Evolutionary conservation across 2,113 vertebrate species (phyloP).

Genomic region (Mola mola): DNA sequence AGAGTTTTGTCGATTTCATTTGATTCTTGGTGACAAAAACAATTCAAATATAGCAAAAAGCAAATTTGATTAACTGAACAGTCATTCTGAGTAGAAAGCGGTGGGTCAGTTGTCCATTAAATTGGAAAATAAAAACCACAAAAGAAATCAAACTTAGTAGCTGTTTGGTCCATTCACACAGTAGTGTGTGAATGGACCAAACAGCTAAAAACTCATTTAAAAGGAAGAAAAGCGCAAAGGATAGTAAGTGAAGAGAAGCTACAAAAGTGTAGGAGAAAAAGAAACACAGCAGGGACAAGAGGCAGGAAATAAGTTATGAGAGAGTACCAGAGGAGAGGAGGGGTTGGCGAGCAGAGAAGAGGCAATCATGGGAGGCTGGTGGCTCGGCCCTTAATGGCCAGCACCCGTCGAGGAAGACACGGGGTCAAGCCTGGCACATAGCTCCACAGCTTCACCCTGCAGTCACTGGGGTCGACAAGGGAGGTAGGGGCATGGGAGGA

Average conservation of each 20-base stretch:
- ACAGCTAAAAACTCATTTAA: neutral
- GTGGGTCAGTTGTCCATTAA: too few species aligned
- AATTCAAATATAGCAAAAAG: too few species aligned
- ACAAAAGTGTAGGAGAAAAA: neutral
- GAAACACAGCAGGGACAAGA: constrained; percentile 44
- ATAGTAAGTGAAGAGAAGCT: too few species aligned
- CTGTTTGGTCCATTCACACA: too few species aligned
- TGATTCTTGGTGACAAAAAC: too few species aligned
- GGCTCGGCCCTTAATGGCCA: constrained; percentile 98
- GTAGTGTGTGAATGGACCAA: too few species aligned
- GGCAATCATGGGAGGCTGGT: constrained; percentile 95
- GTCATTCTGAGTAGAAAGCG: too few species aligned
- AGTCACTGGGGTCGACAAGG: constrained; percentile 86
- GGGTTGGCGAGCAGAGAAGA: constrained; percentile 63
- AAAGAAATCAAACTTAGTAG: too few species aligned
- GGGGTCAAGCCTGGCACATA: constrained; percentile 98
- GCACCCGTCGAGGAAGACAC: constrained; percentile 96
- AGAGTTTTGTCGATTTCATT: too few species aligned
- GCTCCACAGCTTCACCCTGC: constrained; percentile 98
- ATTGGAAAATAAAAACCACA: too few species aligned
- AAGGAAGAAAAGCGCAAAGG: neutral
- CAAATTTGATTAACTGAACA: too few species aligned
- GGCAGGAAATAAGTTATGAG: constrained; percentile 51
- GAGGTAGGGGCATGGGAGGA: constrained; percentile 25
- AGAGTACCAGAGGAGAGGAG: constrained; percentile 68